Evolutionary conservation across 2,797 vertebrate genomes (phyloP), one percentile per base, ranked within the genome.

Genomic region (Centroberyx gerrardi): DNA sequence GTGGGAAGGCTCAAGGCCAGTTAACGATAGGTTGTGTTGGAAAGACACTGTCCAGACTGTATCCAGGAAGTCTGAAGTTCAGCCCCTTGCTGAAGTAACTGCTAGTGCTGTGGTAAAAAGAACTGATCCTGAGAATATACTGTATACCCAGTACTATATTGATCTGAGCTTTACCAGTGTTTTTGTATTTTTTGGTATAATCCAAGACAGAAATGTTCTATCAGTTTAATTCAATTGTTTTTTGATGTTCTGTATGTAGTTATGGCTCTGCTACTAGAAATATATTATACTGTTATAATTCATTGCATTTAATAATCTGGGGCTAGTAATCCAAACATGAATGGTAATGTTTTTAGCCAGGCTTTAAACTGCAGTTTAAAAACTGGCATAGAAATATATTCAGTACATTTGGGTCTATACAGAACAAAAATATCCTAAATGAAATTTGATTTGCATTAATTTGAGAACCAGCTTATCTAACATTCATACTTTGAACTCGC

Each of bases 371-470:
- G 66, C 53, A 53, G 68, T 80, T 85, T 68, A 77, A 59, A 87
- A 83, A 83, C 79, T 81, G 81, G 71, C 80, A 74, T 75, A 67
- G 44, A 76, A 88, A 84, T 81, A 67, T 71, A 91, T 84, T 84
- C 78, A 79, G 72, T 87, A 70, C 73, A 85, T 82, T 82, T 73
- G 49, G 58, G 68, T 88, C 76, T 85, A 73, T 82, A 86, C 83
- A 75, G 79, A 93, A 91, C 84, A 90, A 89, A 91, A 91, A 92
- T 87, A 91, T 84, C 86, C 83, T 80, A 80, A 92, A 88, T 88
- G 62, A 91, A 91, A 92, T 91, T 87, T 90, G 83, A 90, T 93
- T 93, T 90, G 90, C 90, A 92, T 93, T 91, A 83, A 94, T 93
- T 91, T 86, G 75, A 91, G 80, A 87, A 87, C 71, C 85, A 73